phyloP scores from a whole-genome alignment of 2,888 invertebrate genomes.

The Lymantria dispar region DNA sequence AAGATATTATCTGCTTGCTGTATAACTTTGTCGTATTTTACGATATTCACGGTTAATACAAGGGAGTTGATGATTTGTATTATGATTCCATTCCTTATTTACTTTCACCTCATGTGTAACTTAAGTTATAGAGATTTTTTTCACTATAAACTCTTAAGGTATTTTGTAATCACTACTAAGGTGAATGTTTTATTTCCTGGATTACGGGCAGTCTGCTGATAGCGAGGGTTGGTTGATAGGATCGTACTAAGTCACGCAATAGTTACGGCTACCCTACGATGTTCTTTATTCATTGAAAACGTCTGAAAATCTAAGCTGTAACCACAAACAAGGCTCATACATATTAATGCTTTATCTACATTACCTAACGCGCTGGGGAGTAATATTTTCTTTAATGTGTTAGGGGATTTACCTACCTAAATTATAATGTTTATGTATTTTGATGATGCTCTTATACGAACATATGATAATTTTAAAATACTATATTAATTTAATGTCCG shows the following conservation, averaged over 20 bases:
- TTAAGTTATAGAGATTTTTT: not conserved
- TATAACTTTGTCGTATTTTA: no score
- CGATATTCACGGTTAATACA: no score
- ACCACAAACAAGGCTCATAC: constrained; percentile 75
- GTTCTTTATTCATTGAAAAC: constrained; percentile 69
- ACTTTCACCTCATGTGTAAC: not conserved
- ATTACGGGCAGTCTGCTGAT: constrained; percentile 50
- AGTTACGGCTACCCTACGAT: constrained; percentile 10
- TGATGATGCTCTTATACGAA: not conserved
- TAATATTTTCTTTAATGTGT: constrained; percentile 64
- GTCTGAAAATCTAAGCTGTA: constrained; percentile 66
- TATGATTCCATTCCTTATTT: no score
- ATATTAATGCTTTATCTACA: constrained; percentile 77
- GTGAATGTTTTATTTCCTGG: constrained; percentile 65
- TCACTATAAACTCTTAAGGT: not conserved
- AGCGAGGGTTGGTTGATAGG: constrained; percentile 55
- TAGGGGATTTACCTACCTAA: constrained; percentile 58
- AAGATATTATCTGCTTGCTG: no score
- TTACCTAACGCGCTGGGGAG: constrained; percentile 59
- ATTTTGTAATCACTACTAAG: constrained; percentile 40
- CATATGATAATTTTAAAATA: not conserved
- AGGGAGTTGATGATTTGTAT: no score
- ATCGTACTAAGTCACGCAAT: constrained; percentile 62
- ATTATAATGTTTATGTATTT: constrained; percentile 32
- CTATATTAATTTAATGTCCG: not conserved